Evolutionary conservation across 2,113 vertebrate genomes (phyloP).

Genomic region (Genyomyrus donnyi): DNA sequence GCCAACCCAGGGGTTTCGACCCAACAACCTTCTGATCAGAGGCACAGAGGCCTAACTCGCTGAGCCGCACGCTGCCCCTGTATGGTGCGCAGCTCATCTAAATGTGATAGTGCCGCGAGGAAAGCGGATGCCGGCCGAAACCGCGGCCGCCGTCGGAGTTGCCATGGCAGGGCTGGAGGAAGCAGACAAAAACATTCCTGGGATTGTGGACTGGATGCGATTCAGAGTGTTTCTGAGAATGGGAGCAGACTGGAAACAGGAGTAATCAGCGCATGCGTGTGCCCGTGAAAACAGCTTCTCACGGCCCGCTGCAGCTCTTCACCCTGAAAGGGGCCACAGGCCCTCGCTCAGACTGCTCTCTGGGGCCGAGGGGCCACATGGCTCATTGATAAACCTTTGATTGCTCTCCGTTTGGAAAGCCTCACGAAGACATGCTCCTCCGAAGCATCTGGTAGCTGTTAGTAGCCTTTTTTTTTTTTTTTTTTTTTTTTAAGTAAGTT

Average conservation of each 20-base stretch:
- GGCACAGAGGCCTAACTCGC: background rate
- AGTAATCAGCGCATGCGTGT: background rate
- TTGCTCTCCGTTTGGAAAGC: constrained; percentile 18
- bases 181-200: constrained; percentile 11
- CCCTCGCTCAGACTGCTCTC: background rate
- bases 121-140: background rate
- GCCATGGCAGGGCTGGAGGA: background rate
- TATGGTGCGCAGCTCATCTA: background rate
- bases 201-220: background rate
- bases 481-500: background rate
- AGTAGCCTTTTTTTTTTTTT: constrained; percentile 20
- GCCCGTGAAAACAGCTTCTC: background rate
- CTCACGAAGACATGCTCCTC: background rate
- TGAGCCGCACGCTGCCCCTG: background rate
- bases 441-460: constrained; percentile 28
- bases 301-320: background rate
- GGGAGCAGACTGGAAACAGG: background rate
- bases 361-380: background rate
- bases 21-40: background rate
- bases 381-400: constrained; percentile 24
- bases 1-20: background rate
- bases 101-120: background rate
- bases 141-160: background rate
- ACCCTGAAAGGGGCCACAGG: background rate
- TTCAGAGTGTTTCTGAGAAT: constrained; percentile 14